Base-by-base conservation (phyloP, 2,797 vertebrate genomes). In the Knipowitschia caucasica region DNA sequence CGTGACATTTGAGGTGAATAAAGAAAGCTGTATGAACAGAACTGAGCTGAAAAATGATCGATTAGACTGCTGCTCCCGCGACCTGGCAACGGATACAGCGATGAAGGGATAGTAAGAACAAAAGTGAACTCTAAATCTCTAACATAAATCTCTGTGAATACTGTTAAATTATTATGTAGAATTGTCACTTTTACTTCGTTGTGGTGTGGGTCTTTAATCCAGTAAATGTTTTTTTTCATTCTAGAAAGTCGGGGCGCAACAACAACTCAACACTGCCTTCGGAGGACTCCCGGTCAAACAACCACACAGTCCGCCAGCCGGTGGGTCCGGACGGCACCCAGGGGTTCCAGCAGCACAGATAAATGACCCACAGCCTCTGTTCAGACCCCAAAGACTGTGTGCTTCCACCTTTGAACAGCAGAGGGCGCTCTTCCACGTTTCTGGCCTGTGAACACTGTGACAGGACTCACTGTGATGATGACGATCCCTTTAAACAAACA, bases 271-370 rank as follows among this genome's bases (percentile, higher is more conserved):
- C 85, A 52, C 64, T 78, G 73, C 83, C 88, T 77, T 91, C 91
- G 0, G 95, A 97, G 59, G 95, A 98, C 65, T 80, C 77, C 82
- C 82, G 93, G 66, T 91, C 93, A 81, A 91, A 92, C 90, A 94
- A 90, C 82, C 92, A 94, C 63, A 90, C 93, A 83, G 92, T 96
- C 75, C 85, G 94, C 69, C 94, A 98, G 78, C 93, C 95, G 7
- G 82, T 92, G 69, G 92, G 93, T 76, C 94, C 94, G 11, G 96
- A 98, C 35, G 92, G 94, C 71, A 94, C 92, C 56, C 96, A 95
- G 56, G 95, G 96, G 82, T 96, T 98, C 90, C 90, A 91, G 75
- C 94, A 98, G 67, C 92, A 94, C 89, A 96, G 95, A 98, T 99
- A 96, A 35, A 91, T 83, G 40, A 47, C 64, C 56, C 40, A 59